These are phyloP conservation scores for Tetropium fuscum DNA, from an alignment of 2,888 invertebrate genomes.

Conservation along the genomic window DNA sequence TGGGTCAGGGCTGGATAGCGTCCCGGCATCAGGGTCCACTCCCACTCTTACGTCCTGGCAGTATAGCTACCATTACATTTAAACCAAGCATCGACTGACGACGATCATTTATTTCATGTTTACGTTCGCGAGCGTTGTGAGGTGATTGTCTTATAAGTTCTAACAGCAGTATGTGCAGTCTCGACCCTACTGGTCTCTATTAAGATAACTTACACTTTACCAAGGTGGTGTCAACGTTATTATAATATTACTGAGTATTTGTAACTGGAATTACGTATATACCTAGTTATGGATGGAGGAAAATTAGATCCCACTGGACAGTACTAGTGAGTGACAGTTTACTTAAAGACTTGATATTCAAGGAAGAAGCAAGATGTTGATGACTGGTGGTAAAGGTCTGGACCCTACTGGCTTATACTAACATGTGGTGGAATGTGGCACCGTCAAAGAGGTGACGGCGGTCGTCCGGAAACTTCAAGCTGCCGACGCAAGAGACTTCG, in stretches of 20 bases:
- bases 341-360: neutral
- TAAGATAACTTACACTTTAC: conserved; percentile 37
- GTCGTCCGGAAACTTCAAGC: conserved; percentile 65
- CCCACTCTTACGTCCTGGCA: conserved; percentile 50
- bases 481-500: conserved; percentile 64
- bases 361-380: conserved; percentile 27
- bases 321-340: conserved; percentile 37
- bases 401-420: conserved; percentile 65
- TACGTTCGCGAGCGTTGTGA: conserved; percentile 33
- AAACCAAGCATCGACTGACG: conserved; percentile 51
- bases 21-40: conserved; percentile 59
- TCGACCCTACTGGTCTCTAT: conserved; percentile 62
- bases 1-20: conserved; percentile 64
- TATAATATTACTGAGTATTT: conserved; percentile 6
- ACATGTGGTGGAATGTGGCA: conserved; percentile 59
- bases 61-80: conserved; percentile 60
- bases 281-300: conserved; percentile 61
- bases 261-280: conserved; percentile 1
- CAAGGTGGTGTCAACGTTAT: conserved; percentile 16
- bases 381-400: conserved; percentile 53
- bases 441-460: conserved; percentile 64
- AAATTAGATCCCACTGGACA: conserved; percentile 64
- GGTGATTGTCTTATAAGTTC: conserved; percentile 17
- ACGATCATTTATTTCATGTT: conserved; percentile 36
- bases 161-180: conserved; percentile 58